A percentile compares a stretch with the other conserved stretches of the same genome.
phyloP scores from a whole-genome alignment of 2,888 invertebrate species.

The Acanthopleura granulata region DNA sequence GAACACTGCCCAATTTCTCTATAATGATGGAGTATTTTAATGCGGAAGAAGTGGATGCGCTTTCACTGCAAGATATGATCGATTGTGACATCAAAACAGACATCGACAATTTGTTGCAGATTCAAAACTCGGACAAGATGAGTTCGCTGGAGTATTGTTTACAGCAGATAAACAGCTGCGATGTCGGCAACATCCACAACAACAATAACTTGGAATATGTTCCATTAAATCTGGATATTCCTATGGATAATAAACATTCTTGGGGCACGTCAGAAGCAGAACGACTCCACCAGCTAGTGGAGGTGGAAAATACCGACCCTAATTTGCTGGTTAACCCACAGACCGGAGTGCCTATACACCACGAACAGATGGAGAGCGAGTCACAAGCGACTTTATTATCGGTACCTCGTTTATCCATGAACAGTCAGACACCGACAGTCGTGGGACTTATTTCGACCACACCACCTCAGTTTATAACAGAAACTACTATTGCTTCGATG shows the following conservation, averaged over 20 bases:
- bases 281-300: constrained; percentile 20
- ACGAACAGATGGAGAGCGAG: constrained; percentile 26
- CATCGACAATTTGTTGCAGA: constrained; percentile 74
- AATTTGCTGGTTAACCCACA: constrained; percentile 88
- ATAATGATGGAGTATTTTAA: constrained; percentile 35
- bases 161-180: background rate
- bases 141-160: background rate
- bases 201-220: constrained; percentile 1
- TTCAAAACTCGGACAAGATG: constrained; percentile 10
- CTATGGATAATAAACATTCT: background rate
- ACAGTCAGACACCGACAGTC: constrained; percentile 1
- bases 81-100: constrained; percentile 91
- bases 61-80: constrained; percentile 86
- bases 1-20: background rate
- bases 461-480: constrained; percentile 1
- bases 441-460: constrained; percentile 23
- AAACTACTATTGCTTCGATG: constrained; percentile 18
- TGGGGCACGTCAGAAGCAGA: background rate
- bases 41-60: constrained; percentile 22
- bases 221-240: background rate
- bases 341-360: constrained; percentile 84
- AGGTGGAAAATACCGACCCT: constrained; percentile 51
- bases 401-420: background rate
- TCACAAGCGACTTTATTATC: background rate
- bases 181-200: constrained; percentile 6